Conservation (phyloP, 2,797 vertebrate species). For the Erpetoichthys calabaricus region DNA sequence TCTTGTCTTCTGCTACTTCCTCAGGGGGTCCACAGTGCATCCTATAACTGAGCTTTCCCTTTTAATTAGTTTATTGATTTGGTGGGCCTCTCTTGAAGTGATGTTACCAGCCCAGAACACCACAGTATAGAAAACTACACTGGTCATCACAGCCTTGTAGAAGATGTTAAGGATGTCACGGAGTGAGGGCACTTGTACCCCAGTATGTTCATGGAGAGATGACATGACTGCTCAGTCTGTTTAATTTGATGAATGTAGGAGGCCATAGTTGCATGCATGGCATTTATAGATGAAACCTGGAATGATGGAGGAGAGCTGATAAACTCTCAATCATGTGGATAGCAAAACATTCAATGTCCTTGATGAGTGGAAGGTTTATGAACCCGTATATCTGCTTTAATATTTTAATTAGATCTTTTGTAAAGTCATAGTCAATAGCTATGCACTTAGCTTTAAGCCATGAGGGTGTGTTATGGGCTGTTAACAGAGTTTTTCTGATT, state of each 20-base stretch:
- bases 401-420: conserved; percentile 55
- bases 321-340: conserved; percentile 58
- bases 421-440: conserved; percentile 61
- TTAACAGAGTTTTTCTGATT: conserved; percentile 57
- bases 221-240: conserved; percentile 61
- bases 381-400: conserved; percentile 54
- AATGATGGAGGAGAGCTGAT: conserved; percentile 59
- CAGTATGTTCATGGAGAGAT: conserved; percentile 54
- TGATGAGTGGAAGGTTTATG: conserved; percentile 49
- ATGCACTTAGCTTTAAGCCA: conserved; percentile 59
- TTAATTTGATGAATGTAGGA: conserved; percentile 61
- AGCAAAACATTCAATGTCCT: conserved; percentile 57
- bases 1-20: no score
- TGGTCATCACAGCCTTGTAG: no score
- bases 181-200: conserved; percentile 40
- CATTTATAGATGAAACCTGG: conserved; percentile 54
- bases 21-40: no score
- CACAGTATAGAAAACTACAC: no score
- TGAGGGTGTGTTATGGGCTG: conserved; percentile 45
- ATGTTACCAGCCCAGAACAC: no score
- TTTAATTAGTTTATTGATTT: no score
- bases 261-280: conserved; percentile 56
- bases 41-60: no score
- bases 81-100: no score
- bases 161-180: no score